Evolutionary conservation across 2,113 vertebrate species (phyloP), one percentile per base, ranked within the genome.

Genomic region (Hyla sarda): DNA sequence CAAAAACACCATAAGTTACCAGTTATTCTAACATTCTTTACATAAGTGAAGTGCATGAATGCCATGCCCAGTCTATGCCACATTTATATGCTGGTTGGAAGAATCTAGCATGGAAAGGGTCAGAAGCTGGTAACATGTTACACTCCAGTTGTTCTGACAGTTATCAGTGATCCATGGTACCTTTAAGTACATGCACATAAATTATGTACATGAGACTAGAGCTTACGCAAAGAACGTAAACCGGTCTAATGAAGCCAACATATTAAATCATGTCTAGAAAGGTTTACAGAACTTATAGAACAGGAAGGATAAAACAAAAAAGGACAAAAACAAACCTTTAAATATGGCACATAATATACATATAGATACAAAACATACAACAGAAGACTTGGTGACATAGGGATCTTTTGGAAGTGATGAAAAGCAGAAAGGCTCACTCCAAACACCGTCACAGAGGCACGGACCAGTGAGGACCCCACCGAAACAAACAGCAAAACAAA

Each of bases 181-280:
- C 8, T 41, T 23, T 7, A 8, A 58, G 56, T n/a, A 58, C 23
- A n/a, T 23, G 58, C 6, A 25, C n/a, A 62, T 25, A 12, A n/a
- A n/a, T n/a, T n/a, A 65, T 65, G 13, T 41, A n/a, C 32, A 21
- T 10, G 4, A 14, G 21, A 45, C n/a, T n/a, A n/a, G n/a, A n/a
- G n/a, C n/a, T n/a, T n/a, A n/a, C n/a, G 23, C 25, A 30, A 37
- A 37, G 30, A 56, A 34, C 25, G 50, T 0, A 0, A 41, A 84
- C 62, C 85, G 76, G 80, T 86, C 56, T 25, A 77, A 52, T 83
- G 50, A 52, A 37, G n/a, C 58, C 69, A 74, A 82, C 81, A 48
- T 83, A 32, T 52, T 72, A 25, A 83, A 28, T 41, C 25, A 14
- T 45, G 32, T 47, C 37, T n/a, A 81, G 16, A 48, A 48, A 48